phyloP scores from a whole-genome alignment of 37 sponge, comb jelly and placozoan species.

The Halichondria panicea region DNA sequence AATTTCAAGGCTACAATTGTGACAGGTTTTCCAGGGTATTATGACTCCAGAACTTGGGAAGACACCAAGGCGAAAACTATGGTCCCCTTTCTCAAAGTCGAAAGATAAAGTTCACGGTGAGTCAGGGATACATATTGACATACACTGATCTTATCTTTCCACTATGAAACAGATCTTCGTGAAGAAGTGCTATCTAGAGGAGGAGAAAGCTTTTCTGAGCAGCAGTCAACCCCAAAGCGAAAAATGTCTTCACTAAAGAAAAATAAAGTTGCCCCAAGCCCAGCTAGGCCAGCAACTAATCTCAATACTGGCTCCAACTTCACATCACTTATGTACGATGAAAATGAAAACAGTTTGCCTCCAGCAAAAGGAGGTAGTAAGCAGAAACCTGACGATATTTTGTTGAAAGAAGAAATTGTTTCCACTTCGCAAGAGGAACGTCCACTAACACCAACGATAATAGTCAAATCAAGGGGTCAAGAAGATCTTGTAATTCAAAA shows the following conservation, averaged over 20 bases:
- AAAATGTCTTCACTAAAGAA: conserved; percentile 52
- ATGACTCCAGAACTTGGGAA: no score
- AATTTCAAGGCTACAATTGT: no score
- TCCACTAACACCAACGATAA: not conserved
- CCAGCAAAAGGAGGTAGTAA: no score
- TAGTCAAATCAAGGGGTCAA: conserved; percentile 1
- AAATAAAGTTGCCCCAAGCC: conserved; percentile 65
- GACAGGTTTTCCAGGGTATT: no score
- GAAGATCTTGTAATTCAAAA: not conserved
- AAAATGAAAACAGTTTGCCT: no score
- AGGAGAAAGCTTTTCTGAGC: not conserved
- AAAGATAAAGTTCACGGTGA: not conserved
- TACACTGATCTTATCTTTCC: no score
- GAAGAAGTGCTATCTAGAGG: not conserved
- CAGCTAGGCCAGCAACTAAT: not conserved
- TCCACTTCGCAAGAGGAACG: no score
- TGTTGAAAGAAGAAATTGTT: no score
- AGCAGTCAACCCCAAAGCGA: conserved; percentile 29
- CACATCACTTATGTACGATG: no score
- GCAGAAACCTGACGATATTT: not conserved
- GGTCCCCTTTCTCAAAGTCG: not conserved
- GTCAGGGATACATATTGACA: no score
- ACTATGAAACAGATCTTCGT: no score
- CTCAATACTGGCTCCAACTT: no score
- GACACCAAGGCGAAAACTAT: not conserved